These are phyloP conservation scores for Planiliza haematocheilus DNA, from an alignment of 2,113 vertebrate species.

Conservation along the genomic window DNA sequence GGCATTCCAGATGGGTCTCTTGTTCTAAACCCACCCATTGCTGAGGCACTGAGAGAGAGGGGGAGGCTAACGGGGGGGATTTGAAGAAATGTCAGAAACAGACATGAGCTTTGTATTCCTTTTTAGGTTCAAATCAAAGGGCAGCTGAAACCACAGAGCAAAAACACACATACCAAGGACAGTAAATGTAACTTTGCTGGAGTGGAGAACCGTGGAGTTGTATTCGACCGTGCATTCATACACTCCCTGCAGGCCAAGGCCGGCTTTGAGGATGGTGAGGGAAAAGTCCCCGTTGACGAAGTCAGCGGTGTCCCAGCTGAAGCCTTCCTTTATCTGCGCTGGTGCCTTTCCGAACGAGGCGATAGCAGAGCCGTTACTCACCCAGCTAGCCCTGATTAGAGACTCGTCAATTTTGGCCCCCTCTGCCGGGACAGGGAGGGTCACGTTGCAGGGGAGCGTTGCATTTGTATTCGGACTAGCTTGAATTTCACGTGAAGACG, in stretches of 20 bases:
- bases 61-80: constrained; percentile 48
- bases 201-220: constrained; percentile 58
- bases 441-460: constrained; percentile 73
- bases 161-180: constrained; percentile 70
- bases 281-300: constrained; percentile 75
- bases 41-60: constrained; percentile 69
- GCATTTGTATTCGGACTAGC: constrained; percentile 56
- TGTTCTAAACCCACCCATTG: constrained; percentile 71
- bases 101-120: neutral
- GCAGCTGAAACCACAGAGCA: neutral
- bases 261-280: constrained; percentile 68
- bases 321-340: constrained; percentile 55
- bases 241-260: constrained; percentile 71
- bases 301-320: constrained; percentile 59
- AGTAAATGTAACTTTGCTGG: constrained; percentile 67
- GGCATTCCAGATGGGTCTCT: constrained; percentile 70
- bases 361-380: constrained; percentile 54
- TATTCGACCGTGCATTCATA: constrained; percentile 78
- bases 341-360: constrained; percentile 51
- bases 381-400: constrained; percentile 74
- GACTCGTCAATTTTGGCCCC: neutral
- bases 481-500: constrained; percentile 60
- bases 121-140: neutral
- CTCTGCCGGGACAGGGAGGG: constrained; percentile 9
- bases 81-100: neutral